Base-by-base conservation (phyloP, 2,888 invertebrate genomes). In the Drosophila greeni region DNA sequence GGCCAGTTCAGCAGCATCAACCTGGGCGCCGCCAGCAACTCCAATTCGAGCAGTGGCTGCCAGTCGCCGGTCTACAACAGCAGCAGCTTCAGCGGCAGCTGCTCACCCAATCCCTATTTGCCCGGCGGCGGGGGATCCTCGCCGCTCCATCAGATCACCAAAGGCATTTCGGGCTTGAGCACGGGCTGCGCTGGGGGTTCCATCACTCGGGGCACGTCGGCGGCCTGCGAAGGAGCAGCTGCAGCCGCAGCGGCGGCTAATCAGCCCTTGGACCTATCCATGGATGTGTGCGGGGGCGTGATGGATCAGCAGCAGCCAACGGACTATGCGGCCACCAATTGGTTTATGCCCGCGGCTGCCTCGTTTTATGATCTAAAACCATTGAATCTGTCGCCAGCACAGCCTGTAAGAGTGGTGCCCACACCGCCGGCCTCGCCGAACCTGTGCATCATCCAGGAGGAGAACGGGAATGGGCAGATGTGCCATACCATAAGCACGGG, bases 401-500 rank as follows among this genome's bases (percentile, higher is more conserved):
- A 89, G 70, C 87, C 87, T 3, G 84, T 87, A n/a, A 84, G 89
- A 2, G 85, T 89, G 16, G 89, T 88, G 36, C 86, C 89, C 31
- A 89, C 89, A 43, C 89, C 89, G 2, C 89, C 89, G 1, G 86
- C 89, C 8, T 89, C 89, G 29, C 89, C 89, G 37, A 89, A 89
- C 81, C 76, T 95, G 59, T 94, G 94, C 83, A 95, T 95, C 92
- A 95, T 95, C 48, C 94, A 94, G 86, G 93, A 93, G 84, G 93
- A 93, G 85, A 92, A 93, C 70, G 92, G 92, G 0, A 88, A 85
- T 75, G 89, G 85, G 2, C 88, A 86, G 18, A 87, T 85, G 76
- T 89, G 82, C 70, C 87, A 79, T 73, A 86, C 89, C 71, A 82
- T 86, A 65, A 86, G 84, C 75, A 77, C 84, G 65, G 87, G 81